phyloP scores from a whole-genome alignment of 2,797 vertebrate species.

The Ceryle rudis region DNA sequence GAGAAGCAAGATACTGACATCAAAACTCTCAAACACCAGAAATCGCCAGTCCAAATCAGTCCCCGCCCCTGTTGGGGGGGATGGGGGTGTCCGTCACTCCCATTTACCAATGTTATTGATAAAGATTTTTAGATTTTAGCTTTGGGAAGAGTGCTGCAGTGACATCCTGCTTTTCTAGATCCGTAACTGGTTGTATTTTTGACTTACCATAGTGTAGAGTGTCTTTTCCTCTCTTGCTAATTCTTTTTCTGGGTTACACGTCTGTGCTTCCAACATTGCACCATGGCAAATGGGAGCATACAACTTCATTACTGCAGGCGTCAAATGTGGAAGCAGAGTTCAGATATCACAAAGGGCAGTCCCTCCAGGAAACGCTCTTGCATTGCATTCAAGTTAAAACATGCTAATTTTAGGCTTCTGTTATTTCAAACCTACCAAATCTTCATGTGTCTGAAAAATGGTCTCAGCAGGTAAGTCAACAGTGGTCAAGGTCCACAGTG shows the following conservation, averaged over 20 bases:
- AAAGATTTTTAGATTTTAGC: neutral
- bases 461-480: neutral
- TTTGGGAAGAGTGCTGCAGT: neutral
- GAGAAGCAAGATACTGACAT: neutral
- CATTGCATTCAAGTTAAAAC: neutral
- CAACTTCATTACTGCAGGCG: neutral
- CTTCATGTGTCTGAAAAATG: neutral
- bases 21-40: neutral
- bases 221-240: neutral
- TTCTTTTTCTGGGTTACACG: neutral
- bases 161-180: neutral
- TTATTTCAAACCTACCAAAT: slow-evolving; percentile 6
- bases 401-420: neutral
- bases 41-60: neutral
- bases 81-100: neutral
- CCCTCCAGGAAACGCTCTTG: neutral
- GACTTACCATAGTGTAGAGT: neutral
- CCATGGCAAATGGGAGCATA: neutral
- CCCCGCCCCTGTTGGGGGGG: neutral
- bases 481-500: neutral
- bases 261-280: neutral
- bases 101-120: neutral
- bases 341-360: neutral
- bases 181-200: neutral
- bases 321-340: accelerated